These are phyloP conservation scores for Sminthurinus signatus DNA, from an alignment of 1,140 invertebrate species.

Conservation along the genomic window DNA sequence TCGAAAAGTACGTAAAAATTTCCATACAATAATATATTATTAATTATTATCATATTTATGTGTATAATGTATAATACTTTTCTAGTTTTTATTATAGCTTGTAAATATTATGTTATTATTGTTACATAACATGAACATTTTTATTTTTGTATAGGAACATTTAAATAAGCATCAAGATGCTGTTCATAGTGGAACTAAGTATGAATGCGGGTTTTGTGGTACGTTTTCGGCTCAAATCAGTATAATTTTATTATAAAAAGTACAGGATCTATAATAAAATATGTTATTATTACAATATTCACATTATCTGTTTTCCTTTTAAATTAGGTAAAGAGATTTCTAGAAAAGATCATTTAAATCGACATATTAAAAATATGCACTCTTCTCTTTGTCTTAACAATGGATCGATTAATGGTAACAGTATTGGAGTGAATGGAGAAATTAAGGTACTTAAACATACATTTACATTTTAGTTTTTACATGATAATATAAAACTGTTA, in stretches of 20 bases:
- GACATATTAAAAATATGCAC: constrained; percentile 40
- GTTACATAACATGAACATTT: no score
- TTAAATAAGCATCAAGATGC: constrained; percentile 35
- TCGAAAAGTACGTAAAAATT: constrained; percentile 9
- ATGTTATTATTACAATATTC: neutral
- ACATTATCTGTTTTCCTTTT: neutral
- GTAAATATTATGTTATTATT: no score
- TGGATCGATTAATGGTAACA: no score
- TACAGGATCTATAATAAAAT: neutral
- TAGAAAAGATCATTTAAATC: constrained; percentile 36
- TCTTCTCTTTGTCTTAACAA: constrained; percentile 6
- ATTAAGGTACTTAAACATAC: no score
- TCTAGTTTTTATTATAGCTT: neutral
- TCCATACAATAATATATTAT: no score
- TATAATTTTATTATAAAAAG: neutral
- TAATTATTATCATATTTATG: no score
- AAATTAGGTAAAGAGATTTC: constrained; percentile 25
- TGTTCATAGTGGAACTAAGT: constrained; percentile 27
- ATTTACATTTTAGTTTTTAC: no score
- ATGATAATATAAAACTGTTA: no score
- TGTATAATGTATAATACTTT: no score
- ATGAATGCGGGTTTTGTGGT: constrained; percentile 35
- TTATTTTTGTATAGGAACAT: constrained; percentile 37
- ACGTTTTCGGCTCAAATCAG: constrained; percentile 5
- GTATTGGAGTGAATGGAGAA: no score